These are phyloP conservation scores for Aix galericulata DNA, from an alignment of 2,113 vertebrate genomes.

Conservation along the genomic window DNA sequence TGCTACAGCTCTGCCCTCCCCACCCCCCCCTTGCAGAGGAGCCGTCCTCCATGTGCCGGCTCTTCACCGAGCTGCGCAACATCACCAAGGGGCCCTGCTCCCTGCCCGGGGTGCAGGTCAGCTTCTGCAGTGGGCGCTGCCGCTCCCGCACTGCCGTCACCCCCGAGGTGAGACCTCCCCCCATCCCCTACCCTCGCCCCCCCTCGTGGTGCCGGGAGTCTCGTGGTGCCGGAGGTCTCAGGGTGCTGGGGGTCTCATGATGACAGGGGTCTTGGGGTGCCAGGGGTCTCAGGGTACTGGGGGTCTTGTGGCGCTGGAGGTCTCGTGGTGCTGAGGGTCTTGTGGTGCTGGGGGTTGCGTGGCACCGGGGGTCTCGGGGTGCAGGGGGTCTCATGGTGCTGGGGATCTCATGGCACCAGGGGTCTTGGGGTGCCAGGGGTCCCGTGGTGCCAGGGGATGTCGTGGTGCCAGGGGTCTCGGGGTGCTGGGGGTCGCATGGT, in stretches of 20 bases:
- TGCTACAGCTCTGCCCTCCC: no score
- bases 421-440: not conserved
- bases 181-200: no score
- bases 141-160: constrained; percentile 85
- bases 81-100: constrained; percentile 87
- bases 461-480: no score
- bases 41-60: constrained; percentile 73
- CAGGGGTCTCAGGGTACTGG: no score
- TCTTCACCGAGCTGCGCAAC: constrained; percentile 82
- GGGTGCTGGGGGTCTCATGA: not conserved
- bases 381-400: not conserved
- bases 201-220: no score
- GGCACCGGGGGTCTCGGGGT: no score
- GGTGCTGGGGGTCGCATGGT: not conserved
- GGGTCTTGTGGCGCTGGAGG: no score
- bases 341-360: no score
- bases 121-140: constrained; percentile 87
- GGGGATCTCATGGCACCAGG: no score
- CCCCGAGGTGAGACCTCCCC: constrained; percentile 78
- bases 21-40: constrained; percentile 63
- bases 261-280: not conserved
- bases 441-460: no score
- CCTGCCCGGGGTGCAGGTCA: constrained; percentile 86
- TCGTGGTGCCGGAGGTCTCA: no score
- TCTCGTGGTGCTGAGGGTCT: not conserved